A percentile compares a stretch with the other conserved stretches of the same genome.
Evolutionary conservation across 2,888 invertebrate species (phyloP).

Genomic region (Pristionchus maxplancki): DNA sequence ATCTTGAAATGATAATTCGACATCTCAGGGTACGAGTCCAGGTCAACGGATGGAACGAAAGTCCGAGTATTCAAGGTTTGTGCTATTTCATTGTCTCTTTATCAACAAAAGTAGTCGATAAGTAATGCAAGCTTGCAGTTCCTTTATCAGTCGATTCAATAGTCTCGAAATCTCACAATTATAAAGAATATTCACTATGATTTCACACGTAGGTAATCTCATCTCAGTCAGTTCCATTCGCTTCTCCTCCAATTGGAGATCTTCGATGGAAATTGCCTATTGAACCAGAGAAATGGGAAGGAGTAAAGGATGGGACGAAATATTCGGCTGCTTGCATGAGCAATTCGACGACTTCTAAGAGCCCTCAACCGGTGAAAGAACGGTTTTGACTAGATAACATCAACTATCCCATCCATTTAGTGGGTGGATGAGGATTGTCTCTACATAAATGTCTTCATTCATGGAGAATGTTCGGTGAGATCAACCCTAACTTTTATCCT

Average conservation of each 20-base stretch:
- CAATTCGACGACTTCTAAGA: constrained; percentile 25
- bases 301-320: constrained; percentile 25
- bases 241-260: constrained; percentile 40
- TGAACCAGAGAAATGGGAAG: neutral
- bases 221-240: constrained; percentile 44
- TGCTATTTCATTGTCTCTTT: too few relatives aligned
- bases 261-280: constrained; percentile 42
- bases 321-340: constrained; percentile 50
- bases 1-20: too few relatives aligned
- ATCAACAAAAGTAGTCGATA: too few relatives aligned
- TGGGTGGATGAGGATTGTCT: constrained; percentile 48
- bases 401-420: neutral
- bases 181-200: neutral
- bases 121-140: too few relatives aligned
- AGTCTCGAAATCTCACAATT: too few relatives aligned
- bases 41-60: neutral
- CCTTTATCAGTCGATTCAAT: too few relatives aligned
- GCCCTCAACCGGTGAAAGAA: constrained; percentile 35
- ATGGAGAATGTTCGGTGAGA: constrained; percentile 42
- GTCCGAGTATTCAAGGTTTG: constrained; percentile 44
- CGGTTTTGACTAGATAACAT: neutral
- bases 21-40: neutral
- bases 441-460: constrained; percentile 35
- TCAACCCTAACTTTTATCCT: neutral
- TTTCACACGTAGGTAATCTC: neutral